These are phyloP conservation scores for Luehdorfia chinensis DNA, from an alignment of 1,140 invertebrate genomes.

Conservation along the genomic window DNA sequence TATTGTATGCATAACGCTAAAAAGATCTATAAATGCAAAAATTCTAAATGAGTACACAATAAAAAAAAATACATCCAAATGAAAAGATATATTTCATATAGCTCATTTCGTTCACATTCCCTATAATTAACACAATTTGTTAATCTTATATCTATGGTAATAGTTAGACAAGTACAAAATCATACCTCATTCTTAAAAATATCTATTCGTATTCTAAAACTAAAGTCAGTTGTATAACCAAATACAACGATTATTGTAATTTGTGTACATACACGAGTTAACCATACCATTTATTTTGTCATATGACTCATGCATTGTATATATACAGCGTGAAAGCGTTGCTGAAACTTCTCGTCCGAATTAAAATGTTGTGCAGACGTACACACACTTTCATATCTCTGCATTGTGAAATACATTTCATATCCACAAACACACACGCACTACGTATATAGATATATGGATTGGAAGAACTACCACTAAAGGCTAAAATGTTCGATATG, in stretches of 20 bases:
- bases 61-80: slow-evolving; percentile 72
- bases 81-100: slow-evolving; percentile 53
- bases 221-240: slow-evolving; percentile 70
- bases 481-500: slow-evolving; percentile 73
- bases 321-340: slow-evolving; percentile 2
- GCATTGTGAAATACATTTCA: too few species aligned
- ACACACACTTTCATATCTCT: too few species aligned
- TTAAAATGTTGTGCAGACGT: too few species aligned
- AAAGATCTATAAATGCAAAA: slow-evolving; percentile 75
- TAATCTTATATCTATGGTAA: slow-evolving; percentile 73
- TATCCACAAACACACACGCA: slow-evolving; percentile 39
- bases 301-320: slow-evolving; percentile 13
- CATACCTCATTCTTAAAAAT: slow-evolving; percentile 72
- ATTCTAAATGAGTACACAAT: slow-evolving; percentile 69
- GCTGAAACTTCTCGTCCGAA: not conserved
- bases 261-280: slow-evolving; percentile 11
- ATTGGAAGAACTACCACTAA: slow-evolving; percentile 75
- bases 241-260: slow-evolving; percentile 51
- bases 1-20: slow-evolving; percentile 56
- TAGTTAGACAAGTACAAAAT: slow-evolving; percentile 76
- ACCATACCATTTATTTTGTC: not conserved
- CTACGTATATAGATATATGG: slow-evolving; percentile 46
- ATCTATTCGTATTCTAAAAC: slow-evolving; percentile 69
- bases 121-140: slow-evolving; percentile 67
- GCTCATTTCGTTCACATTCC: slow-evolving; percentile 65